Evolutionary conservation across 2,888 invertebrate genomes (phyloP).

Genomic region (Nipponacmea schrenckii): DNA sequence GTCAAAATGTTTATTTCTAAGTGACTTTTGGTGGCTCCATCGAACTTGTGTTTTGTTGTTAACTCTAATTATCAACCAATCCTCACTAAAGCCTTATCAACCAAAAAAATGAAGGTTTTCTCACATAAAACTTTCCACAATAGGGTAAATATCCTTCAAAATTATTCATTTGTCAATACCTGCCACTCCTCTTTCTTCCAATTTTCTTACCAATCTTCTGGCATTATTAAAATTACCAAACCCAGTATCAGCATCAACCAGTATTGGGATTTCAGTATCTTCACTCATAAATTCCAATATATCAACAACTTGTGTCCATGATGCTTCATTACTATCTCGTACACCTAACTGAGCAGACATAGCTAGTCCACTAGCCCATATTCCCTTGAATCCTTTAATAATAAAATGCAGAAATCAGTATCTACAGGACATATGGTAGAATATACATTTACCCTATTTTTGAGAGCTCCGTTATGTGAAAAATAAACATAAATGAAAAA

Average conservation of each 20-base stretch:
- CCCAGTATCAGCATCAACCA: conserved; percentile 70
- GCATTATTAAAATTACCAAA: conserved; percentile 71
- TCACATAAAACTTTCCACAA: not conserved
- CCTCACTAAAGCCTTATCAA: too few relatives aligned
- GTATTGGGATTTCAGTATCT: conserved; percentile 67
- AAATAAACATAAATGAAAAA: too few relatives aligned
- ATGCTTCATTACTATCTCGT: conserved; percentile 69
- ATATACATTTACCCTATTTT: too few relatives aligned
- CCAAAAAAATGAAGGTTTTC: too few relatives aligned
- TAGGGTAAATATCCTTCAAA: not conserved
- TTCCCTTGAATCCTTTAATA: conserved; percentile 59
- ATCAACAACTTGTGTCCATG: conserved; percentile 70
- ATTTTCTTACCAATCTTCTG: conserved; percentile 66
- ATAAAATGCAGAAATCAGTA: not conserved
- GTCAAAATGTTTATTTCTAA: too few relatives aligned
- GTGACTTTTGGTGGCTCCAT: too few relatives aligned
- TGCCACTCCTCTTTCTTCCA: conserved; percentile 69
- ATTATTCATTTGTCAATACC: conserved; percentile 48
- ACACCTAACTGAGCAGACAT: conserved; percentile 69
- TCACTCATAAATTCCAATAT: conserved; percentile 69
- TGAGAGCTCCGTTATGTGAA: too few relatives aligned
- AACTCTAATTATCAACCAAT: too few relatives aligned
- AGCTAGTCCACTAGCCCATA: conserved; percentile 70
- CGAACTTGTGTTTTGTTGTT: too few relatives aligned
- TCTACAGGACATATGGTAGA: too few relatives aligned